Percentiles rank a stretch among this genome's conserved stretches.
These are phyloP conservation scores for Chaetodon trifascialis DNA, from an alignment of 2,113 vertebrate genomes.

Conservation along the genomic window DNA sequence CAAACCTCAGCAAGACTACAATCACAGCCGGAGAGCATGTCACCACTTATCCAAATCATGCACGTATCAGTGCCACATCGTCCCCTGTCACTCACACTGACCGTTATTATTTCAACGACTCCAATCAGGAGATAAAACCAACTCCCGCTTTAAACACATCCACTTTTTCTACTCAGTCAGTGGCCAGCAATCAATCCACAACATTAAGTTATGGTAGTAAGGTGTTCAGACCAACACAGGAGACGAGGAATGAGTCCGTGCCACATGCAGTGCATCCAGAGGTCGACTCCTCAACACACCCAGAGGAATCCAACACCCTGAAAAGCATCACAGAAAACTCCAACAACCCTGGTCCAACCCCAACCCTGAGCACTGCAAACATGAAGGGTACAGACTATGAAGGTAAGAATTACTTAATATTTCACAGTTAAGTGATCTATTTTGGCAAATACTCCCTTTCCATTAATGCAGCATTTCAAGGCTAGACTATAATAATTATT, in stretches of 20 bases:
- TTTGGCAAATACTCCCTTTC: background rate
- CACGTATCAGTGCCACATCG: slow-evolving; percentile 15
- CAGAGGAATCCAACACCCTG: background rate
- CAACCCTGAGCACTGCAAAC: background rate
- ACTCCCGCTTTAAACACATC: background rate
- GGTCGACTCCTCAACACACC: background rate
- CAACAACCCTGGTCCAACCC: background rate
- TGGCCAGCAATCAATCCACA: background rate
- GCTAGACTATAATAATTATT: background rate
- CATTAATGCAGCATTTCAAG: background rate
- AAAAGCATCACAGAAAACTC: background rate
- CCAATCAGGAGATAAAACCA: background rate
- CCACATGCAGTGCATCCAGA: background rate
- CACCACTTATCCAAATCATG: slow-evolving; percentile 3
- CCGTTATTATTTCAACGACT: background rate
- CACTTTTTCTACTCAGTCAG: background rate
- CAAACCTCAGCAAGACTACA: background rate
- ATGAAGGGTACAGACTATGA: background rate
- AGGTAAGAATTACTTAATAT: slow-evolving; percentile 29
- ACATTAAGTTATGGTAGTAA: background rate
- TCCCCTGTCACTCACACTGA: slow-evolving; percentile 19
- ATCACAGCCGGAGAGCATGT: slow-evolving; percentile 4
- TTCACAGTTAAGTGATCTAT: background rate
- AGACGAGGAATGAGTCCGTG: background rate
- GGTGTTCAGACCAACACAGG: slow-evolving; percentile 7